Evolutionary conservation across 2,113 vertebrate species (phyloP).

Genomic region (Holacanthus passer): DNA sequence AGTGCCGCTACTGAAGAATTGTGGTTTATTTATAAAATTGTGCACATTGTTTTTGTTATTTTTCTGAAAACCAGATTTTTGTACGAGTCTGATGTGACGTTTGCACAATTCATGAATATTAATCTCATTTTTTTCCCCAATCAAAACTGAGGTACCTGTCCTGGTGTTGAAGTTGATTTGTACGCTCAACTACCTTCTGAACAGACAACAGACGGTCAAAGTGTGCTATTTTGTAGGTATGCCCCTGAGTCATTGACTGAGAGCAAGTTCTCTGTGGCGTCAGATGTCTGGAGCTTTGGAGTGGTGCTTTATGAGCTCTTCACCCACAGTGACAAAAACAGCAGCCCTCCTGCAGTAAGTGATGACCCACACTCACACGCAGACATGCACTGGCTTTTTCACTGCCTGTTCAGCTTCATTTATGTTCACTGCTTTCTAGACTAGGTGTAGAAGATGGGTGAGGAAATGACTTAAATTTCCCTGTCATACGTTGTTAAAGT

Average conservation of each 20-base stretch:
- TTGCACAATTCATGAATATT: neutral
- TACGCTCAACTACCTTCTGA: neutral
- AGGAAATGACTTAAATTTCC: neutral
- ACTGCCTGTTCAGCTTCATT: neutral
- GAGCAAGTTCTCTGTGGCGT: constrained; percentile 97
- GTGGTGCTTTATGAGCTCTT: constrained; percentile 98
- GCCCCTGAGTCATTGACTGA: constrained; percentile 97
- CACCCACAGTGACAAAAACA: constrained; percentile 95
- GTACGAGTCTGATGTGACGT: fast-evolving
- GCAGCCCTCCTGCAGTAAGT: constrained; percentile 96
- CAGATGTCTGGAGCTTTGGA: constrained; percentile 98
- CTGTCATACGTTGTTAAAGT: neutral
- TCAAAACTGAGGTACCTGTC: neutral
- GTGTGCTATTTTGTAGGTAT: constrained; percentile 86
- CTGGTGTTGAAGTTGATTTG: neutral
- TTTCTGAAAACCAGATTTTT: neutral
- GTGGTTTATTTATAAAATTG: neutral
- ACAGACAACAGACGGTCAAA: neutral
- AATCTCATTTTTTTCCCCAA: neutral
- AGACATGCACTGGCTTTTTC: neutral
- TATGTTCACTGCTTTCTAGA: neutral
- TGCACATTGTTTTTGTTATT: neutral
- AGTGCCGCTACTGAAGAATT: neutral
- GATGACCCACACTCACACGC: neutral
- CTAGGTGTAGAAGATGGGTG: neutral